A percentile compares a stretch with the other conserved stretches of the same genome.
Evolutionary conservation across 2,888 invertebrate species (phyloP).

Genomic region (Nymphalis polychloros): DNA sequence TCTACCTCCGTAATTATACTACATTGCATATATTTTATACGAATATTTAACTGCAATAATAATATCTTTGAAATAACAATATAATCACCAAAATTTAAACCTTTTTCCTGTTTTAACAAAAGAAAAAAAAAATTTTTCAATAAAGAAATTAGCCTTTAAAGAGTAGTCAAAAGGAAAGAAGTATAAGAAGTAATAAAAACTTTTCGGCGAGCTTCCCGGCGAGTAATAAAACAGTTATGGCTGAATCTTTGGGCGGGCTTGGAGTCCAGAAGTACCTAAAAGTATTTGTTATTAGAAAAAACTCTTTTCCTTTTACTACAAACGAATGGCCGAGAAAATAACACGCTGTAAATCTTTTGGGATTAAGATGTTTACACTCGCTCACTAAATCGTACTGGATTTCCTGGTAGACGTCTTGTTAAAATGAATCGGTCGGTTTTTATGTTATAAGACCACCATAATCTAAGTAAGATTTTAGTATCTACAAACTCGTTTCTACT

Average conservation of each 20-base stretch:
- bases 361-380: slow-evolving; percentile 40
- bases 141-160: slow-evolving; percentile 25
- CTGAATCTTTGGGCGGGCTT: slow-evolving; percentile 53
- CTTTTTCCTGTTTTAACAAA: neutral
- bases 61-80: neutral
- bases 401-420: slow-evolving; percentile 29
- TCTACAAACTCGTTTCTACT: neutral
- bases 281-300: slow-evolving; percentile 45
- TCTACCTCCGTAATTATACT: no score
- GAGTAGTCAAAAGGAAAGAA: slow-evolving; percentile 41
- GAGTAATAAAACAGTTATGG: slow-evolving; percentile 69
- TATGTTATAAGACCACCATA: neutral
- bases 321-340: slow-evolving; percentile 45
- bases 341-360: slow-evolving; percentile 45
- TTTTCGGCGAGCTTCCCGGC: slow-evolving; percentile 52
- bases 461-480: neutral
- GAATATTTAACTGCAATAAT: no score
- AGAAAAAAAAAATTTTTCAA: neutral
- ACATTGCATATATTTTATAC: no score
- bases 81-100: slow-evolving; percentile 19
- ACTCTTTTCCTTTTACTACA: slow-evolving; percentile 43
- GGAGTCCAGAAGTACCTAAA: slow-evolving; percentile 42
- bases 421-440: slow-evolving; percentile 10
- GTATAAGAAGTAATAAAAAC: slow-evolving; percentile 43
- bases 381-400: slow-evolving; percentile 31